Conservation (phyloP, 2,888 invertebrate species). For the Seira sanloemensis region DNA sequence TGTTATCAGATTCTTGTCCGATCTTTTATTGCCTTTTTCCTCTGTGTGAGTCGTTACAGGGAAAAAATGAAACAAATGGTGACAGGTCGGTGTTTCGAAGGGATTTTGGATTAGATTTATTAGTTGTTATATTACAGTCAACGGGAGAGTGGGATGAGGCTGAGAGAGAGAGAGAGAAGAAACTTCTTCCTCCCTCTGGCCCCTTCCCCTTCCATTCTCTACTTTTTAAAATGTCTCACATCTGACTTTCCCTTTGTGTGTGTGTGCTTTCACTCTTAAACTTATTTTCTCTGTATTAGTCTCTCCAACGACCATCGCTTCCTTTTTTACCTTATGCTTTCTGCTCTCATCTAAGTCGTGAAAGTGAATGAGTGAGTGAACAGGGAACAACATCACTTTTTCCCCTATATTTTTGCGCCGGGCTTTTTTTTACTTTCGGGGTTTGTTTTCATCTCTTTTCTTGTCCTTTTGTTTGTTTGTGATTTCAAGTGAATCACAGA, state of each 20-base stretch:
- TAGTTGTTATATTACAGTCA: constrained; percentile 46
- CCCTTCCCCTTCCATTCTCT: constrained; percentile 15
- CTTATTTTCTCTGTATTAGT: constrained; percentile 2
- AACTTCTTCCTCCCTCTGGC: constrained; percentile 3
- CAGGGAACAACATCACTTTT: neutral
- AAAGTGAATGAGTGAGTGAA: neutral
- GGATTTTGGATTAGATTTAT: constrained; percentile 54
- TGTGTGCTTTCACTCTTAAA: neutral
- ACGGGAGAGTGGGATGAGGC: neutral
- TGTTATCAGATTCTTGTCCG: constrained; percentile 45
- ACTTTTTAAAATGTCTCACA: neutral
- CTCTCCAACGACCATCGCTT: neutral
- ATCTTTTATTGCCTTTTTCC: constrained; percentile 15
- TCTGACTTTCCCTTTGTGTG: constrained; percentile 11
- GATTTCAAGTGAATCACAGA: neutral
- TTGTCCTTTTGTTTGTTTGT: constrained; percentile 2
- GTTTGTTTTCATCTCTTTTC: neutral
- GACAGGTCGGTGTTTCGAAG: constrained; percentile 52
- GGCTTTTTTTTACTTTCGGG: constrained; percentile 8
- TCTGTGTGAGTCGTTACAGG: neutral
- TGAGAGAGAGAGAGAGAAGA: neutral
- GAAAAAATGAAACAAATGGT: constrained; percentile 58
- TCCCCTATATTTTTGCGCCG: neutral
- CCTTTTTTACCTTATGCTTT: neutral
- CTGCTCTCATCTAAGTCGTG: neutral